Conservation (phyloP, 2,888 invertebrate species). For the Polydrusus tereticollis region DNA sequence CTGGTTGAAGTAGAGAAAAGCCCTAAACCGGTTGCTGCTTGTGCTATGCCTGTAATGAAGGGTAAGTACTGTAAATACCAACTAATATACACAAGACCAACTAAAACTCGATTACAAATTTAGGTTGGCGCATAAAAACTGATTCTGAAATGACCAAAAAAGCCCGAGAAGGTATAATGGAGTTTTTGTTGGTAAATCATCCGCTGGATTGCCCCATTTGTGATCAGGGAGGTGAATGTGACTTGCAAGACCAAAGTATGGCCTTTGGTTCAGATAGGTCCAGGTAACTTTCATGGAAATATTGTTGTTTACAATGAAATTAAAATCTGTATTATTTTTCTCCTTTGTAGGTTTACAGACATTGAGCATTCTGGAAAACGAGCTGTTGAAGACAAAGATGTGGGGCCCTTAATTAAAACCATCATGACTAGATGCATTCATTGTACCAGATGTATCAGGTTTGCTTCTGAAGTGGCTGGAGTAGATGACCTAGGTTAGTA, state of each 20-base stretch:
- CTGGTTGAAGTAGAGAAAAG: slow-evolving; percentile 99
- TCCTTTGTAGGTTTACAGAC: slow-evolving; percentile 81
- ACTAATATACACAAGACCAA: background rate
- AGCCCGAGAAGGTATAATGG: slow-evolving; percentile 94
- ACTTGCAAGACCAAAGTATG: slow-evolving; percentile 99
- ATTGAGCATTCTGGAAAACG: slow-evolving; percentile 92
- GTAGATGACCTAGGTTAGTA: slow-evolving; percentile 93
- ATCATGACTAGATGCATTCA: slow-evolving; percentile 99
- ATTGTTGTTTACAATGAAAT: background rate
- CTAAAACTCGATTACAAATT: slow-evolving; percentile 17
- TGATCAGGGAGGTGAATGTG: slow-evolving; percentile 97
- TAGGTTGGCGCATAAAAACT: slow-evolving; percentile 95
- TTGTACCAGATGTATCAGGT: slow-evolving; percentile 97
- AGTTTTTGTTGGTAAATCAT: slow-evolving; percentile 98
- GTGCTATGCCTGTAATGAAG: slow-evolving; percentile 99
- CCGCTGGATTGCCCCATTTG: slow-evolving; percentile 99
- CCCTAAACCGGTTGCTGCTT: slow-evolving; percentile 97
- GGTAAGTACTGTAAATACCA: slow-evolving; percentile 64
- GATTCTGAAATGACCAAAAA: slow-evolving; percentile 88
- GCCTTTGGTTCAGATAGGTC: slow-evolving; percentile 97
- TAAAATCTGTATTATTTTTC: background rate
- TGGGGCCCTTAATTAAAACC: slow-evolving; percentile 98
- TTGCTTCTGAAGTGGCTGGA: slow-evolving; percentile 99
- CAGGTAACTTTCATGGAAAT: slow-evolving; percentile 23
- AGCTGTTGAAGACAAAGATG: slow-evolving; percentile 99